phyloP scores from a whole-genome alignment of 2,797 vertebrate genomes.

The Philypnodon macrostomus region DNA sequence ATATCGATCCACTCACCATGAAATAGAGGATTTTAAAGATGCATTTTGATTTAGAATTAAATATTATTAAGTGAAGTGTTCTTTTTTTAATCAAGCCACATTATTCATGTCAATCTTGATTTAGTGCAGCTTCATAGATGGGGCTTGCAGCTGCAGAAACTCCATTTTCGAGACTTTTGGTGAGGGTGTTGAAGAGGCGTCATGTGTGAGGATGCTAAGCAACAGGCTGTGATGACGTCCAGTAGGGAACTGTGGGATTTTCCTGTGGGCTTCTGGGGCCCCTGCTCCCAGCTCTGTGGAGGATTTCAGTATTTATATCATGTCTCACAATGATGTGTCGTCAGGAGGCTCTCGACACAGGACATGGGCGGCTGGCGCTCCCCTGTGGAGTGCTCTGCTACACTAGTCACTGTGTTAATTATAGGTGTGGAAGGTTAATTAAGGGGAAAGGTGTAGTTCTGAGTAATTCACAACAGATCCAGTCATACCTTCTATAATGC shows the following conservation, averaged over 20 bases:
- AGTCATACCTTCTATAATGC: too few relatives aligned
- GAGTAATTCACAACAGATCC: neutral
- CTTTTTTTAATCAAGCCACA: too few relatives aligned
- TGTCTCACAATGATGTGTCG: too few relatives aligned
- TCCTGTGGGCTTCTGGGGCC: slow-evolving; percentile 61
- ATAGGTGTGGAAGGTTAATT: slow-evolving; percentile 19
- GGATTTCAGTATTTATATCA: slow-evolving; percentile 56
- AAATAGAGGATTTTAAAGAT: neutral
- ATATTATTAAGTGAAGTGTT: too few relatives aligned
- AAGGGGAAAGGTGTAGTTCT: slow-evolving; percentile 8
- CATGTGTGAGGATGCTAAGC: slow-evolving; percentile 66
- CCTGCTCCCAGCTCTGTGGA: slow-evolving; percentile 50
- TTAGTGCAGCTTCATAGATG: too few relatives aligned
- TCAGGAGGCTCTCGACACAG: slow-evolving; percentile 18
- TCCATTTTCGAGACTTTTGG: slow-evolving; percentile 6
- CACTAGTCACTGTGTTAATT: slow-evolving; percentile 22
- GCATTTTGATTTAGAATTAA: too few relatives aligned
- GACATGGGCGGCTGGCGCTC: slow-evolving; percentile 25
- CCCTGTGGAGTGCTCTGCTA: slow-evolving; percentile 17
- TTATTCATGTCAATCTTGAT: too few relatives aligned
- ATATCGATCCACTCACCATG: slow-evolving; percentile 60
- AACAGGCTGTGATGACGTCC: slow-evolving; percentile 71
- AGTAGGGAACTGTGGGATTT: slow-evolving; percentile 66
- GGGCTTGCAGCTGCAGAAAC: slow-evolving; percentile 11
- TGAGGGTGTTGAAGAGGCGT: slow-evolving; percentile 28